A percentile compares a stretch with the other conserved stretches of the same genome.
Conservation (phyloP, 1,140 invertebrate species). For the Cherax destructor region DNA sequence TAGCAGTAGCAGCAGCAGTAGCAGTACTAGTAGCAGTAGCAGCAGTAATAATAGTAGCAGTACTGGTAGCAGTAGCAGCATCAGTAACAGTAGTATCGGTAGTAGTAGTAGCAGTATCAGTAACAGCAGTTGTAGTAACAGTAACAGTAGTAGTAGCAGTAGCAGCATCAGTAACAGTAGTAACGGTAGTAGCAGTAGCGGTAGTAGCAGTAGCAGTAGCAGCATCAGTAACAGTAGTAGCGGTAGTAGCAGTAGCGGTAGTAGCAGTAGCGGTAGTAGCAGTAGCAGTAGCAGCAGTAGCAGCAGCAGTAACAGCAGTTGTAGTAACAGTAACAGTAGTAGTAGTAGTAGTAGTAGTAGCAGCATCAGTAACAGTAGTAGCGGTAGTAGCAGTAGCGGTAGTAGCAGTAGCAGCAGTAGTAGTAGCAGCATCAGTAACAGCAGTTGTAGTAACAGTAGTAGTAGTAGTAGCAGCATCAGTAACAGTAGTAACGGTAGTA, state of each 20-base stretch:
- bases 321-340: no score
- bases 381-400: no score
- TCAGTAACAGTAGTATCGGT: constrained; percentile 22
- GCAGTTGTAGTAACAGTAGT: no score
- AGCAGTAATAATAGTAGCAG: no score
- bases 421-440: no score
- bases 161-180: neutral
- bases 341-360: no score
- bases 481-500: constrained; percentile 30
- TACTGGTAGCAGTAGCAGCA: no score
- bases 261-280: constrained; percentile 12
- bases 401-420: constrained; percentile 30
- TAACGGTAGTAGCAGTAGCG: constrained; percentile 26
- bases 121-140: no score
- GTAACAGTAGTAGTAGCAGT: constrained; percentile 10
- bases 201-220: constrained; percentile 17
- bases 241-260: constrained; percentile 27
- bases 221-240: constrained; percentile 2
- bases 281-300: neutral
- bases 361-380: no score
- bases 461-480: neutral
- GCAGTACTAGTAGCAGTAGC: no score
- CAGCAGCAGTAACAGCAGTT: no score
- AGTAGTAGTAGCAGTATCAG: constrained; percentile 33
- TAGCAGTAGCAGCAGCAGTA: no score